Conservation (phyloP, 2,113 vertebrate species). For the Aix galericulata region DNA sequence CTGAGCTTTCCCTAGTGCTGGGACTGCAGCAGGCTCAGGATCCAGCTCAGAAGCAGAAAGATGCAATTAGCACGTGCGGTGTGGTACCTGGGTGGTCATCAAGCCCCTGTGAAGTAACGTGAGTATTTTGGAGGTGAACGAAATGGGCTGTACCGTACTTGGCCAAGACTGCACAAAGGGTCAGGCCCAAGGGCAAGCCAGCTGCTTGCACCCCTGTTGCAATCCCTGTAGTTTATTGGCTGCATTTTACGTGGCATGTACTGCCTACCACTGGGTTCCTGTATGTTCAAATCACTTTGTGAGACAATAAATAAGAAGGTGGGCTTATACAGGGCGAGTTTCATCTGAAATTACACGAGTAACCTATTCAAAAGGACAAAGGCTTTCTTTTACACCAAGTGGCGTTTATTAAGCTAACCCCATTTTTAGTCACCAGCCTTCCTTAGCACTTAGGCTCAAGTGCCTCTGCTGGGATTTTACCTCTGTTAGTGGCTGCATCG, state of each 20-base stretch:
- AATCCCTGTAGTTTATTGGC: background rate
- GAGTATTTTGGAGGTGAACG: background rate
- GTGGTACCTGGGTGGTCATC: background rate
- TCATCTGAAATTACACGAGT: background rate
- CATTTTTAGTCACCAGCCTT: fast-evolving
- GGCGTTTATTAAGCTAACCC: background rate
- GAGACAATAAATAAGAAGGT: fast-evolving
- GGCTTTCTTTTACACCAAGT: background rate
- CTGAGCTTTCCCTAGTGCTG: fast-evolving
- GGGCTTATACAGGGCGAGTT: background rate
- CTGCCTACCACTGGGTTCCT: fast-evolving
- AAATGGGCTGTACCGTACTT: background rate
- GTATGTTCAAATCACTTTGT: too few species aligned
- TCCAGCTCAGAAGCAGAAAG: background rate
- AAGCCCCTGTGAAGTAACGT: background rate
- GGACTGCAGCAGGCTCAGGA: fast-evolving
- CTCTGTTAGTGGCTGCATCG: background rate
- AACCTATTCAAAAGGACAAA: background rate
- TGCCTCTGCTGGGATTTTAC: background rate
- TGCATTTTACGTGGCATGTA: fast-evolving
- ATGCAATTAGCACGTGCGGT: background rate
- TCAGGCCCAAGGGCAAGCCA: background rate
- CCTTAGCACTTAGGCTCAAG: background rate
- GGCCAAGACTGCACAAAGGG: background rate
- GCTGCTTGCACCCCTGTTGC: too few species aligned